Evolutionary conservation across 2,888 invertebrate species (phyloP).

Genomic region (Phortica okadai): DNA sequence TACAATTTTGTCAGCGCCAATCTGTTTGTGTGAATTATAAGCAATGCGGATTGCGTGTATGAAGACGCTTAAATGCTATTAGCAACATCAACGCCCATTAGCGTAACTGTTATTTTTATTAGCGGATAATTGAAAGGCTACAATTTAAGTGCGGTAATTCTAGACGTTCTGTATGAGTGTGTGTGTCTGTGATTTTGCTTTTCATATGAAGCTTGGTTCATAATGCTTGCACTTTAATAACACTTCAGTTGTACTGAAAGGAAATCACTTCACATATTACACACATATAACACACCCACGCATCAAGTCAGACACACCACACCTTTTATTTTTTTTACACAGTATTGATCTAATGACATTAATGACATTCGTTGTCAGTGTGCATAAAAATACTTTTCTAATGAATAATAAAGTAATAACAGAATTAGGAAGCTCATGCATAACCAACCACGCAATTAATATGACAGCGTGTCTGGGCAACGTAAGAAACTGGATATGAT

Average conservation of each 20-base stretch:
- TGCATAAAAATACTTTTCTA: conserved; percentile 1
- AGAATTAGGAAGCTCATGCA: conserved; percentile 12
- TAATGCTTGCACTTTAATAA: background rate
- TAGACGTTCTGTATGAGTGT: background rate
- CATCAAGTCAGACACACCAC: background rate
- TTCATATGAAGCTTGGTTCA: no score
- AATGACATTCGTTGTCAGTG: conserved; percentile 4
- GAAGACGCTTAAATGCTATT: conserved; percentile 38
- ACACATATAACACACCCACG: background rate
- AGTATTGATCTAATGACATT: background rate
- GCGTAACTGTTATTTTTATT: conserved; percentile 39
- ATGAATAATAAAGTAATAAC: conserved; percentile 22
- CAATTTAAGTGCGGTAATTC: conserved; percentile 8
- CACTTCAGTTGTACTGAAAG: background rate
- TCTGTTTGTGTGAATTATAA: background rate
- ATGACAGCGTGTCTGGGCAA: background rate
- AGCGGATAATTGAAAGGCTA: conserved; percentile 21
- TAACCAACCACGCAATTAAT: conserved; percentile 24
- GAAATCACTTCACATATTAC: background rate
- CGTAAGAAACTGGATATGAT: background rate
- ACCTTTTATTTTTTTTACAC: background rate
- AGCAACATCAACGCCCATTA: conserved; percentile 38
- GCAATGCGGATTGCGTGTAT: conserved; percentile 15
- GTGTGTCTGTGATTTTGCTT: no score
- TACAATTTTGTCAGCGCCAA: background rate